phyloP scores from a whole-genome alignment of 2,113 vertebrate species.

The Caretta caretta region DNA sequence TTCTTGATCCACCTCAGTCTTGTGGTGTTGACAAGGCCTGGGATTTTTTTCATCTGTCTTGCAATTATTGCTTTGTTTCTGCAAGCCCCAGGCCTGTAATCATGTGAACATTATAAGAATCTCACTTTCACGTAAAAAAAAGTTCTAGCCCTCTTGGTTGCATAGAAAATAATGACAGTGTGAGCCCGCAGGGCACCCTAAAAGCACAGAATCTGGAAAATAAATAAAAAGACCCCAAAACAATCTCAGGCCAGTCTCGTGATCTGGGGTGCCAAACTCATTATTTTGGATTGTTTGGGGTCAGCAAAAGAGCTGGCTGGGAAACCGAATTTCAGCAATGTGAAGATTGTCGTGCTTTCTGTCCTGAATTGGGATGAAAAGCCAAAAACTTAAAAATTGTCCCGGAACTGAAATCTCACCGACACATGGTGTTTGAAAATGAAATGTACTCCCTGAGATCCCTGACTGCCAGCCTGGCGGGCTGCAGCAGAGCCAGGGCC shows the following conservation, averaged over 20 bases:
- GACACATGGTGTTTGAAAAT: no score
- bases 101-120: neutral
- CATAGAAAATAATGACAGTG: neutral
- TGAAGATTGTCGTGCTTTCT: neutral
- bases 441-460: no score
- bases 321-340: neutral
- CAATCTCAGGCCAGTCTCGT: neutral
- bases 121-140: constrained; percentile 32
- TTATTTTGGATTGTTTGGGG: neutral
- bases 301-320: neutral
- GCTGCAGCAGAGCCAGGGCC: no score
- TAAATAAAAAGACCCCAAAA: constrained; percentile 10
- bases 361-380: no score
- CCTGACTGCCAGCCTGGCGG: no score
- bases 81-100: neutral
- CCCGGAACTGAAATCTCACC: no score
- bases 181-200: neutral
- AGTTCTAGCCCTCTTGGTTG: neutral
- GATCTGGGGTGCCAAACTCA: neutral
- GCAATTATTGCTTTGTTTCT: neutral
- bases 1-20: neutral
- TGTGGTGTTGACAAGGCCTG: neutral
- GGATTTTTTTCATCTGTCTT: neutral
- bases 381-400: no score
- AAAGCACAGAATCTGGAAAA: neutral